Percentiles rank a stretch among this genome's conserved stretches.
Conservation (phyloP, 2,888 invertebrate genomes). For the Caenorhabditis sp. region DNA sequence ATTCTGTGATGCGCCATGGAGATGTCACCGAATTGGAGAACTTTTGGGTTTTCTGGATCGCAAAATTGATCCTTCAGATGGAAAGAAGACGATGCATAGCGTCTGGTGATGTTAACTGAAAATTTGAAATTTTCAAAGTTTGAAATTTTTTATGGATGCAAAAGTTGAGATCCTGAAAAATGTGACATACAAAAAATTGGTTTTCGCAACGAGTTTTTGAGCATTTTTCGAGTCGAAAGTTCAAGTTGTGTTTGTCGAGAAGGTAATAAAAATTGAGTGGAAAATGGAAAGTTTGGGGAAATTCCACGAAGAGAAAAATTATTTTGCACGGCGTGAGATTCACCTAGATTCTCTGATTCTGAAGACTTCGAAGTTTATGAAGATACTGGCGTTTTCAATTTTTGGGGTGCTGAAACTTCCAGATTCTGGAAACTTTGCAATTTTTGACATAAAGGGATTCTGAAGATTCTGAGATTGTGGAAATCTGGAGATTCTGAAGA, state of each 20-base stretch:
- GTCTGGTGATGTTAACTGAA: neutral
- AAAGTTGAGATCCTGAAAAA: too few species aligned
- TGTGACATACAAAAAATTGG: conserved; percentile 6
- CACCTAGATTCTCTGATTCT: neutral
- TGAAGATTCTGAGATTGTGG: neutral
- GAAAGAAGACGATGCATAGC: conserved; percentile 8
- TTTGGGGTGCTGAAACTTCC: neutral
- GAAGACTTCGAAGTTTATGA: neutral
- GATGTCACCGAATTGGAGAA: conserved; percentile 51
- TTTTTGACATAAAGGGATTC: too few species aligned
- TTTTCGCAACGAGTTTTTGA: conserved; percentile 11
- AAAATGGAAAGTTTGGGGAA: neutral
- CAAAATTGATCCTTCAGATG: conserved; percentile 68
- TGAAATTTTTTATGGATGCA: neutral
- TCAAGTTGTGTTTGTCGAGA: neutral
- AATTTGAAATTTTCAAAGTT: neutral
- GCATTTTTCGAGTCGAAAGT: conserved; percentile 6
- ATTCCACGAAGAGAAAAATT: neutral
- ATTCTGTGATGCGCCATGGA: conserved; percentile 89
- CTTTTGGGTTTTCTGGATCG: conserved; percentile 73
- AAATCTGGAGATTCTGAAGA: conserved; percentile 7
- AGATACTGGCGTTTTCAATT: neutral
- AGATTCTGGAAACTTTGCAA: conserved; percentile 9
- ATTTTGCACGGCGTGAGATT: neutral
- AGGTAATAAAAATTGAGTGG: neutral